Evolutionary conservation across 2,113 vertebrate genomes (phyloP).

Genomic region (Cettia cetti): DNA sequence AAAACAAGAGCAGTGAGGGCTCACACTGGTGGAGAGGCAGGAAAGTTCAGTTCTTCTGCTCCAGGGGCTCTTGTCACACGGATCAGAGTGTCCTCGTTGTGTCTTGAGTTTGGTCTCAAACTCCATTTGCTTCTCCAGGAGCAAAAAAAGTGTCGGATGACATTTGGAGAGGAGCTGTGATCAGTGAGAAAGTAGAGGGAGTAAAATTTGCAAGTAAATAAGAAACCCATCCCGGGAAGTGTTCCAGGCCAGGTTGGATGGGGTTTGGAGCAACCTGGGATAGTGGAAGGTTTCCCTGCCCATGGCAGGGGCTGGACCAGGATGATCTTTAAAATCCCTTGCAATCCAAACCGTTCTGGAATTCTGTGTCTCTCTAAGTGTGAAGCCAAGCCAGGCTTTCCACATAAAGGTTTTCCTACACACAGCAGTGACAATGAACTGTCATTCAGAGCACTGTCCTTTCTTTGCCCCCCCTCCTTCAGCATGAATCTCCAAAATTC

Average conservation of each 20-base stretch:
- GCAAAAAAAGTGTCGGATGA: background rate
- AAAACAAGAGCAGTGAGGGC: background rate
- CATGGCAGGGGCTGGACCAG: background rate
- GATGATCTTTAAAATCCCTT: background rate
- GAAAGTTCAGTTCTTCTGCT: background rate
- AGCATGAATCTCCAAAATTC: background rate
- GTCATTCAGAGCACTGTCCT: background rate
- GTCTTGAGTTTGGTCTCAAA: background rate
- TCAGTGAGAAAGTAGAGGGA: background rate
- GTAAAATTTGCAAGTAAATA: background rate
- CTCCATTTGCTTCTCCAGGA: background rate
- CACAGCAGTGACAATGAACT: background rate
- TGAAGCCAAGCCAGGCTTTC: background rate
- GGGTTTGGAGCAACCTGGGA: background rate
- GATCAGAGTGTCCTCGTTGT: background rate
- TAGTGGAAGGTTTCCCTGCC: background rate
- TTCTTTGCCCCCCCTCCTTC: background rate
- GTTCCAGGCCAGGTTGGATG: background rate
- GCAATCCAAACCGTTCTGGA: too few relatives aligned
- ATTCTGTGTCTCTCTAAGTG: background rate
- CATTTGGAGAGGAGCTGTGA: background rate
- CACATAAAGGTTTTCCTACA: fast-evolving
- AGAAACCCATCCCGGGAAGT: background rate
- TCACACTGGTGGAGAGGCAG: background rate
- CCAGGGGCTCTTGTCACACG: background rate